Percentiles rank a stretch among this genome's conserved stretches.
Conservation (phyloP, 2,888 invertebrate genomes). For the Thera obeliscata region DNA sequence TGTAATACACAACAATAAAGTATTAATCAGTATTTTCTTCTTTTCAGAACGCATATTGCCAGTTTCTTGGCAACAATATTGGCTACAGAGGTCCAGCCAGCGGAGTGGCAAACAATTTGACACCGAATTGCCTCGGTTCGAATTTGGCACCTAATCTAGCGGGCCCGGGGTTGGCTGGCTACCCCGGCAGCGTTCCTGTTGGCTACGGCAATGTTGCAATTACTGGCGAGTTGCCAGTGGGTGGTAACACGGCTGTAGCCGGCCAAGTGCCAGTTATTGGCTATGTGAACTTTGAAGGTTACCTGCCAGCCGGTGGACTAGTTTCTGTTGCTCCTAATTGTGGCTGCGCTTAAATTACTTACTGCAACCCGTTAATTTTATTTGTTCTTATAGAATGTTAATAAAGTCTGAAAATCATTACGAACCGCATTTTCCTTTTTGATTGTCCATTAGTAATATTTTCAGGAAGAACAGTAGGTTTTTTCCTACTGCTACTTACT, state of each 20-base stretch:
- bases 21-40: too few species aligned
- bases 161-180: slow-evolving; percentile 17
- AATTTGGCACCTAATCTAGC: slow-evolving; percentile 31
- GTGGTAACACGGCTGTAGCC: slow-evolving; percentile 61
- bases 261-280: slow-evolving; percentile 75
- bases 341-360: slow-evolving; percentile 45
- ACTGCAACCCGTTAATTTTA: neutral
- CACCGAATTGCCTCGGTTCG: slow-evolving; percentile 35
- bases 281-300: slow-evolving; percentile 73
- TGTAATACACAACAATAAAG: too few species aligned
- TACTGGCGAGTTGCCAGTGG: slow-evolving; percentile 65
- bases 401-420: slow-evolving; percentile 7
- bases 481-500: too few species aligned
- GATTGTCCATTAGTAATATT: too few species aligned
- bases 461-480: too few species aligned
- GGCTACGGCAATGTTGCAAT: slow-evolving; percentile 65
- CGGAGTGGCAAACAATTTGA: slow-evolving; percentile 39
- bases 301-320: slow-evolving; percentile 68
- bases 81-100: slow-evolving; percentile 28
- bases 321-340: slow-evolving; percentile 65
- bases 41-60: slow-evolving; percentile 45
- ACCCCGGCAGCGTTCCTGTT: slow-evolving; percentile 33
- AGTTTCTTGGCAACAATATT: slow-evolving; percentile 35
- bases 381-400: slow-evolving; percentile 2
- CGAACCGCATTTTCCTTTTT: too few species aligned